Base-by-base conservation (phyloP, 1,140 invertebrate species). In the Drosophila malerkotliana region DNA sequence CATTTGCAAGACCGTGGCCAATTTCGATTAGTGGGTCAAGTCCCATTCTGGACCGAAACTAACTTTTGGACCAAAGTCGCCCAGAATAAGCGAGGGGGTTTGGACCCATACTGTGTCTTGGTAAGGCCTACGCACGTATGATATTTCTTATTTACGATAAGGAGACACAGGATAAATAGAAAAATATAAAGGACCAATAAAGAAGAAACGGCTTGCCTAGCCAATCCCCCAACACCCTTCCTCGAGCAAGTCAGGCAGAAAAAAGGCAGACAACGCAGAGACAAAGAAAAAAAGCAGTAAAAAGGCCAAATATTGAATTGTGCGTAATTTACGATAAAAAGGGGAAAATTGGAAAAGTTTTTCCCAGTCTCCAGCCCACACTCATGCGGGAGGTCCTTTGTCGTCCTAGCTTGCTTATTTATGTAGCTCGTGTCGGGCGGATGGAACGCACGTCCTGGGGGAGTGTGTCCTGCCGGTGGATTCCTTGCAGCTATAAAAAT, bases 291-390 rank as follows among this genome's bases (percentile, higher is more conserved):
- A 56, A 55, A 60, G 64, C 83, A 88, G 84, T 88, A 83, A 89
- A 88, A 89, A 83, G 83, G 79, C 79, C 84, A 88, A 88, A 88
- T 88, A 88, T 88, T 88, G 83, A 88, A 88, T 89, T 88, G 84
- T 79, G 77, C 82, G 87, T 90, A 90, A 90, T 90, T 90, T 90
- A 88, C 82, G 87, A 88, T 90, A 90, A 90, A 90, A 90, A 90
- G 88, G 88, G 88, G 88, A 90, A 90, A 90, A 90, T 90, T 90
- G 88, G 88, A 90, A 90, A 90, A 90, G 88, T 90, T 90, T 90
- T 57, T 41, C 28, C 48, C 56, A 49, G 30, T 26, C 44, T 52
- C 26, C 28, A n/a, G 4, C 15, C 55, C 41, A 49, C 47, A 47
- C 28, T 49, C 55, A 74, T 9, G 49, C 44, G 44, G 59, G 55